Conservation (phyloP, 1,140 invertebrate genomes). For the Batillaria attramentaria region DNA sequence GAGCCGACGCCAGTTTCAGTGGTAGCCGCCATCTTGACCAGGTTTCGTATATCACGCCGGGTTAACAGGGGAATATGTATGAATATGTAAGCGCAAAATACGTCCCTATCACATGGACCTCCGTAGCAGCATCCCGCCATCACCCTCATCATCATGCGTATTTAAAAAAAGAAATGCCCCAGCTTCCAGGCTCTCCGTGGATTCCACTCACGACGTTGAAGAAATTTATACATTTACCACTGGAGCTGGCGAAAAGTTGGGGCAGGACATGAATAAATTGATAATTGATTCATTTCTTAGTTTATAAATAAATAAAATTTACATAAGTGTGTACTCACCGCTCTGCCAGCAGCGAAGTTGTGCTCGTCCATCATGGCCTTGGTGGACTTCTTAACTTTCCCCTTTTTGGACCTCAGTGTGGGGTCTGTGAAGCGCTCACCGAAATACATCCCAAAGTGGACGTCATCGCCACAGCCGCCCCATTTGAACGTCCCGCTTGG, state of each 20-base stretch:
- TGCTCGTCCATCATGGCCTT: conserved; percentile 77
- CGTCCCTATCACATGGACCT: no score
- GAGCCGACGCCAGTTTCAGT: no score
- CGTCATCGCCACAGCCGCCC: conserved; percentile 81
- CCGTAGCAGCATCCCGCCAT: no score
- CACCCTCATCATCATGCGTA: no score
- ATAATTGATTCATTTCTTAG: not conserved
- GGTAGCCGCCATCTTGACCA: no score
- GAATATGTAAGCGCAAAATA: no score
- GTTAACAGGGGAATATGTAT: no score
- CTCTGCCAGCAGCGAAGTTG: conserved; percentile 74
- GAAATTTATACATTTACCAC: no score
- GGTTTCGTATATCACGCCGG: no score
- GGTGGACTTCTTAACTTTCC: conserved; percentile 70
- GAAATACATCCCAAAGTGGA: conserved; percentile 77
- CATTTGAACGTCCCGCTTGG: conserved; percentile 74
- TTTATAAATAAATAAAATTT: not conserved
- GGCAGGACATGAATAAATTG: not conserved
- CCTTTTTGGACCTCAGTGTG: conserved; percentile 66
- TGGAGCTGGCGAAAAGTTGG: no score
- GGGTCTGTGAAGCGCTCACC: conserved; percentile 77
- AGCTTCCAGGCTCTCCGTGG: not conserved
- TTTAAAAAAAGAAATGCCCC: not conserved
- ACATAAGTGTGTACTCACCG: conserved; percentile 47
- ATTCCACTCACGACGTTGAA: not conserved